phyloP scores from a whole-genome alignment of 2,888 invertebrate species.

The Ormyrus nitidulus region DNA sequence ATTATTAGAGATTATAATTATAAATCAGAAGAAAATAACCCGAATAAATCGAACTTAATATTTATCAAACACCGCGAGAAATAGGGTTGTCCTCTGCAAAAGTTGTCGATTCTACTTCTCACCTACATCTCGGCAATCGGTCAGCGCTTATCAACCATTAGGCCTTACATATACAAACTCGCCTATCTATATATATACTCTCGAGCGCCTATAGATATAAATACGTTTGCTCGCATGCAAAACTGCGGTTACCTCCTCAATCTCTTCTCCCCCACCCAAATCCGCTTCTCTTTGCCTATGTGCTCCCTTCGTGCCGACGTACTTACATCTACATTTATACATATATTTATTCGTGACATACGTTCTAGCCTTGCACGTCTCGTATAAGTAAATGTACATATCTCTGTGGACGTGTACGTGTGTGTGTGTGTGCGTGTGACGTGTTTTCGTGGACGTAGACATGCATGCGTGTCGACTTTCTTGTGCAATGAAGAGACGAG shows the following conservation, averaged over 20 bases:
- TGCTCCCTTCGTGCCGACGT: not conserved
- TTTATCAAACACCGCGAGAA: too few relatives aligned
- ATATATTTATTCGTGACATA: conserved; percentile 23
- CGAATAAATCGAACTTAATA: too few relatives aligned
- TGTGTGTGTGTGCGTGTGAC: conserved; percentile 17
- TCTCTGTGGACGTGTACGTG: conserved; percentile 52
- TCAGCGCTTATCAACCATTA: too few relatives aligned
- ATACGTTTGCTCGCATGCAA: conserved; percentile 18
- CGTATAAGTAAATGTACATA: conserved; percentile 20
- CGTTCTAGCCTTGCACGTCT: conserved; percentile 47
- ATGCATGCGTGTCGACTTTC: conserved; percentile 25
- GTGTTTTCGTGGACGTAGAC: conserved; percentile 5
- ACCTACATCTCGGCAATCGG: too few relatives aligned
- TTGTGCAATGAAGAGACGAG: not conserved
- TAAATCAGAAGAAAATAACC: too few relatives aligned
- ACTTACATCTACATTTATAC: too few relatives aligned
- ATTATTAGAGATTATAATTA: too few relatives aligned
- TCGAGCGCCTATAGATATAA: not conserved
- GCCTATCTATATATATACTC: not conserved
- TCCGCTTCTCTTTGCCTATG: not conserved
- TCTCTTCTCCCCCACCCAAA: not conserved
- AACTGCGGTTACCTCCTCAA: conserved; percentile 3
- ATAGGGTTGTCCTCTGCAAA: too few relatives aligned
- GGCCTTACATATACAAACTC: too few relatives aligned
- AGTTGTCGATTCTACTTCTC: too few relatives aligned